phyloP scores from a whole-genome alignment of 2,888 invertebrate genomes.

The Aspidapion aeneum region DNA sequence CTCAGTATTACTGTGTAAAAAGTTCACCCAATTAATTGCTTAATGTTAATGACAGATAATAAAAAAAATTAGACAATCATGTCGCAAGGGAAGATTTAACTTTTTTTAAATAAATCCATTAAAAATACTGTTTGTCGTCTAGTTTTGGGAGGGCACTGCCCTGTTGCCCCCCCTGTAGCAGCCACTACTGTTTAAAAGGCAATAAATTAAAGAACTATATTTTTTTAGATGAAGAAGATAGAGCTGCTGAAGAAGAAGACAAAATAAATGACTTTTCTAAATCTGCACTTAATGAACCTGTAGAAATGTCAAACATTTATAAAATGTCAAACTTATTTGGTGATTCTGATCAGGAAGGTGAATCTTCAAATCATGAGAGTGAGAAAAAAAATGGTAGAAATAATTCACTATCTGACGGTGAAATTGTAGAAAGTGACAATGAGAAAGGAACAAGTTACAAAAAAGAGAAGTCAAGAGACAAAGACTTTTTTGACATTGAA shows the following conservation, averaged over 20 bases:
- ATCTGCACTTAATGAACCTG: neutral
- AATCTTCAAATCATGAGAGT: constrained; percentile 3
- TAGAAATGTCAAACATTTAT: neutral
- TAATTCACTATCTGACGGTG: neutral
- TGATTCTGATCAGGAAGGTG: constrained; percentile 24
- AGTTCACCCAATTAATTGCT: neutral
- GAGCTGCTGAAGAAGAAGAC: constrained; percentile 13
- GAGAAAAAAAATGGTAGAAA: constrained; percentile 13
- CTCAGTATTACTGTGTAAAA: too few relatives aligned
- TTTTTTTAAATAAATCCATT: neutral
- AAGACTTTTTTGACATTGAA: constrained; percentile 9
- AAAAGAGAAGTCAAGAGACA: constrained; percentile 12
- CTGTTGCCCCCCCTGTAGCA: neutral
- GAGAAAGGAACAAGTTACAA: constrained; percentile 4
- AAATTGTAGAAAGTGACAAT: constrained; percentile 20
- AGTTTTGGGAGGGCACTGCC: neutral
- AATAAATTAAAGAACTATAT: neutral
- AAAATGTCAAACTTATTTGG: constrained; percentile 21
- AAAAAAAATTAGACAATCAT: too few relatives aligned
- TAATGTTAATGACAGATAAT: neutral
- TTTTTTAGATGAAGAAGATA: constrained; percentile 17
- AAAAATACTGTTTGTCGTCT: neutral
- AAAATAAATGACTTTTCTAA: constrained; percentile 23
- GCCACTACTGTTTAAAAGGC: neutral
- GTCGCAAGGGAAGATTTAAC: too few relatives aligned